Conservation (phyloP, 2,888 invertebrate species). For the Tetranychus piercei region DNA sequence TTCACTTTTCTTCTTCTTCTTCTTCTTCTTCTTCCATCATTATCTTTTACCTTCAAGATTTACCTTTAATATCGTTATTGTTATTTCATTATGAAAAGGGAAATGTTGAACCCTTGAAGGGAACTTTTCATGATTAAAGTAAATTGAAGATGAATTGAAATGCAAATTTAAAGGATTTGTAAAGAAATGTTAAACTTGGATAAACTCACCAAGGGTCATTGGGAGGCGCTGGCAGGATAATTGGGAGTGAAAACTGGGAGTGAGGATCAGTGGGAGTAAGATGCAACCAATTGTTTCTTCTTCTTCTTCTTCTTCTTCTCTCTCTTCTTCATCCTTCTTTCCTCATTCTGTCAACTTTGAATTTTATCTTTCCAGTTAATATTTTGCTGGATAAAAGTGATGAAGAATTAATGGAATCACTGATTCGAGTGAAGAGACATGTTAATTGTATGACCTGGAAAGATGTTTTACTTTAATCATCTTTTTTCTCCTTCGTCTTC, state of each 20-base stretch:
- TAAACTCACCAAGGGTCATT: background rate
- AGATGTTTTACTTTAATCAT: background rate
- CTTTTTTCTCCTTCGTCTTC: background rate
- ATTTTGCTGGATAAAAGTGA: background rate
- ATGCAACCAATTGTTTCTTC: background rate
- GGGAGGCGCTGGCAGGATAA: background rate
- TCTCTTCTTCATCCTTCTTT: background rate
- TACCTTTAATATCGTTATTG: too few relatives aligned
- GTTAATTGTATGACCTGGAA: background rate
- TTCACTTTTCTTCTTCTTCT: background rate
- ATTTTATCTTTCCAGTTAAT: background rate
- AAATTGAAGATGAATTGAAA: background rate
- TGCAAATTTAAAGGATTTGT: background rate
- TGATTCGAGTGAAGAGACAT: background rate
- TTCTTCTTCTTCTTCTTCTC: background rate
- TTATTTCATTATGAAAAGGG: too few relatives aligned
- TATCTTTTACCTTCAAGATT: too few relatives aligned
- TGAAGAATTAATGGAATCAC: background rate
- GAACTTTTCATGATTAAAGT: background rate
- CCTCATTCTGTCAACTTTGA: background rate
- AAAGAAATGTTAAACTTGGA: background rate
- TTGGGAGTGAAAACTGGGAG: slow-evolving; percentile 1
- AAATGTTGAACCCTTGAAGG: background rate
- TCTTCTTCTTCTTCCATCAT: background rate
- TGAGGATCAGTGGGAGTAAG: background rate